phyloP scores from a whole-genome alignment of 1,140 invertebrate genomes.

The Drosophila insularis region DNA sequence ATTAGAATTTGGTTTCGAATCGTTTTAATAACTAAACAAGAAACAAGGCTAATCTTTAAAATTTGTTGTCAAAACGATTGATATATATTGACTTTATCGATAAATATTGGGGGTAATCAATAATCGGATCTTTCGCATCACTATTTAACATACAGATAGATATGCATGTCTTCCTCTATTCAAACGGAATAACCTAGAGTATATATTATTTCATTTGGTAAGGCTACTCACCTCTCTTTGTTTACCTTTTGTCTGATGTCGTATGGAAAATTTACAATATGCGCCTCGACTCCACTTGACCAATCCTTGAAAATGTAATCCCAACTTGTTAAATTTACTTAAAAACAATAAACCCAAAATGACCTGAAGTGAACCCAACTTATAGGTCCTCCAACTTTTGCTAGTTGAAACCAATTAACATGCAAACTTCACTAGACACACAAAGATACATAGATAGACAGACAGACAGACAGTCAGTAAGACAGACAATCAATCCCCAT shows the following conservation, averaged over 20 bases:
- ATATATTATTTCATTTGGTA: neutral
- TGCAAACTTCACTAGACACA: slow-evolving; percentile 51
- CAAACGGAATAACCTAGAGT: neutral
- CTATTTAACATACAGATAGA: too few species aligned
- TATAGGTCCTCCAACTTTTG: slow-evolving; percentile 26
- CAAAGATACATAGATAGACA: neutral
- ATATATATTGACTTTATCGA: too few species aligned
- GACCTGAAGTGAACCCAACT: slow-evolving; percentile 27
- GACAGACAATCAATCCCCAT: slow-evolving; percentile 41
- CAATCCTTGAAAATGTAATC: slow-evolving; percentile 6
- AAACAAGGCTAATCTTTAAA: too few species aligned
- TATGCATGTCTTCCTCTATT: too few species aligned
- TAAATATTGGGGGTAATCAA: too few species aligned
- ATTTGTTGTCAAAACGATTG: too few species aligned
- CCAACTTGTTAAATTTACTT: neutral
- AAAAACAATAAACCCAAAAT: slow-evolving; percentile 10
- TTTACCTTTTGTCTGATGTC: slow-evolving; percentile 8
- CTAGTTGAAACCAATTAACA: slow-evolving; percentile 55
- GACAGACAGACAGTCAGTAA: slow-evolving; percentile 11
- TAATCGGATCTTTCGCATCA: too few species aligned
- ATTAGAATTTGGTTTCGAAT: too few species aligned
- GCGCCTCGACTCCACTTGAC: slow-evolving; percentile 6
- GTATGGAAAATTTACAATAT: slow-evolving; percentile 8
- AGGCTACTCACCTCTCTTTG: neutral
- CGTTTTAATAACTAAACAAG: too few species aligned